Evolutionary conservation across 2,797 vertebrate species (phyloP).

Genomic region (Aplochiton taeniatus): DNA sequence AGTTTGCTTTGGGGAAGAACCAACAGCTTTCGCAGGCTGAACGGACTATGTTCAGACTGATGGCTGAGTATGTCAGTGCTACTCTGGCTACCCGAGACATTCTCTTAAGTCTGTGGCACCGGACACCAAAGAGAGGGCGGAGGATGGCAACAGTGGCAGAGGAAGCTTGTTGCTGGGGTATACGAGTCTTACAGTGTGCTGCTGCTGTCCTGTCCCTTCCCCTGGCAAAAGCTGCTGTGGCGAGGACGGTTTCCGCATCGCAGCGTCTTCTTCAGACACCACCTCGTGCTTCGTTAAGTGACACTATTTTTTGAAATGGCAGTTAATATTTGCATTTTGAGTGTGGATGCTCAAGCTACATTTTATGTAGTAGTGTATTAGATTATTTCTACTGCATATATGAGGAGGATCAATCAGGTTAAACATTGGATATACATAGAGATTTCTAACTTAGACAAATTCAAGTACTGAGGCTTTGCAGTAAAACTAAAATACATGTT

Average conservation of each 20-base stretch:
- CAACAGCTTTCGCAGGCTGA: conserved; percentile 17
- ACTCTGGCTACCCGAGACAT: conserved; percentile 10
- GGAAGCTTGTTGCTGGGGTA: conserved; percentile 35
- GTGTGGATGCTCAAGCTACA: conserved; percentile 8
- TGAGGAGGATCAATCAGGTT: conserved; percentile 6
- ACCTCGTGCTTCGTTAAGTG: conserved; percentile 72
- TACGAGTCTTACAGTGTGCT: conserved; percentile 65
- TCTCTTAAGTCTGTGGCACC: neutral
- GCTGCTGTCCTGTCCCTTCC: conserved; percentile 65
- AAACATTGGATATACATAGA: neutral
- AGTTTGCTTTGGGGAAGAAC: conserved; percentile 26
- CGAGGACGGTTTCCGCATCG: conserved; percentile 62
- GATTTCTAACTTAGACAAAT: no score
- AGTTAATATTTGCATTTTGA: conserved; percentile 52
- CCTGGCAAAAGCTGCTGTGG: conserved; percentile 66
- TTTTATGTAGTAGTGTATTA: neutral
- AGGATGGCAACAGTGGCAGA: conserved; percentile 42
- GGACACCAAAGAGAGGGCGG: conserved; percentile 32
- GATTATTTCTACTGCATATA: neutral
- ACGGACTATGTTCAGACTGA: conserved; percentile 23
- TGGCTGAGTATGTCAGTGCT: conserved; percentile 32
- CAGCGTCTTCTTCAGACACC: conserved; percentile 68
- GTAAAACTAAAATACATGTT: conserved; percentile 15
- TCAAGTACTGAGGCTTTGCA: no score
- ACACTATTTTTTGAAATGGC: conserved; percentile 69